Percentiles rank a stretch among this genome's conserved stretches.
Evolutionary conservation across 1,140 invertebrate genomes (phyloP).

Genomic region (Ceratosolen fusciceps): DNA sequence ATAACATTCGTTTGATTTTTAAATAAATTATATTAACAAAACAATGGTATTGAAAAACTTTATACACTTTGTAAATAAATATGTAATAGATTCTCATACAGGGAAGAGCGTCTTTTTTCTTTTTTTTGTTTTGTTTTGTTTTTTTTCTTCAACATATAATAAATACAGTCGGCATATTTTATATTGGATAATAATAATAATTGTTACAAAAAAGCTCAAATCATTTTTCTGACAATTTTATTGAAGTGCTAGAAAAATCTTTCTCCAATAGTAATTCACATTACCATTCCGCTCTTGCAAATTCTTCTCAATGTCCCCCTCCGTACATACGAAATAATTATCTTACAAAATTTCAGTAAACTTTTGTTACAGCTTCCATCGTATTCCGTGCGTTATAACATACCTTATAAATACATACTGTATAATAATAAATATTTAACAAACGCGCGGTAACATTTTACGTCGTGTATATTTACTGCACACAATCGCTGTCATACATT

Average conservation of each 20-base stretch:
- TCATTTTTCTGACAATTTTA: constrained; percentile 37
- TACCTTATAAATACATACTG: constrained; percentile 30
- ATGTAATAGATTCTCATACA: constrained; percentile 4
- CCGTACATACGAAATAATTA: constrained; percentile 40
- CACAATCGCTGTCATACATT: constrained; percentile 17
- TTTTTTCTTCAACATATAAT: constrained; percentile 11
- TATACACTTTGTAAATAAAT: constrained; percentile 7
- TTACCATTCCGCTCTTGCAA: constrained; percentile 38
- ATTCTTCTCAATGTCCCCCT: constrained; percentile 35
- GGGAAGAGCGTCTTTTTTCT: not conserved
- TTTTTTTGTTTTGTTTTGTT: too few relatives aligned
- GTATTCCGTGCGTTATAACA: constrained; percentile 31
- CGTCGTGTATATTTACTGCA: constrained; percentile 4
- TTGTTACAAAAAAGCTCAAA: constrained; percentile 19
- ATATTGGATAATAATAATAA: constrained; percentile 36
- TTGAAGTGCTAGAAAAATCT: constrained; percentile 36
- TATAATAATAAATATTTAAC: constrained; percentile 43
- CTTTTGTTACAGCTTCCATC: constrained; percentile 26
- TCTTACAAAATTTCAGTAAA: constrained; percentile 47
- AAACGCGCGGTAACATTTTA: constrained; percentile 32
- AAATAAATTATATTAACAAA: constrained; percentile 6
- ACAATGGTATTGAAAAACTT: not conserved
- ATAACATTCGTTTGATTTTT: not conserved
- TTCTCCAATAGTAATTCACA: constrained; percentile 44
- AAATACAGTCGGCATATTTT: constrained; percentile 16